phyloP scores from a whole-genome alignment of 2,113 vertebrate species.

The Camelus dromedarius region DNA sequence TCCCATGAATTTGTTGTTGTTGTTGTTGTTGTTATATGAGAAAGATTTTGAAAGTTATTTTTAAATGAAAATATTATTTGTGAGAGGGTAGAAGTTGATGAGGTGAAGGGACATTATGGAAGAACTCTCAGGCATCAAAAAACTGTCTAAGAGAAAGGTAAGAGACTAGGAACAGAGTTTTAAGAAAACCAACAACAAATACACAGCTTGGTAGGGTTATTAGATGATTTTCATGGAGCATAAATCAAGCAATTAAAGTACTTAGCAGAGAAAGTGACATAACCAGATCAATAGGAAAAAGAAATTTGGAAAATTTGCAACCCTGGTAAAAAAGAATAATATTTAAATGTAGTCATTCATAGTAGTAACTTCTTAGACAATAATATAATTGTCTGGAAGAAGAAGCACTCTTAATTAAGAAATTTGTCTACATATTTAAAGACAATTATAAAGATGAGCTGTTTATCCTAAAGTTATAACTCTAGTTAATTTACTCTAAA shows the following conservation, averaged over 20 bases:
- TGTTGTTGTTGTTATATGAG: background rate
- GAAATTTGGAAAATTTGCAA: constrained; percentile 12
- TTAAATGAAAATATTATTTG: constrained; percentile 10
- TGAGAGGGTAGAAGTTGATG: background rate
- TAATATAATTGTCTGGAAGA: background rate
- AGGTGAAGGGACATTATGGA: background rate
- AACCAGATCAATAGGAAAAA: constrained; percentile 29
- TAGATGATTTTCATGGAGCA: background rate
- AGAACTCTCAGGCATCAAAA: background rate
- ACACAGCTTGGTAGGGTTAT: background rate
- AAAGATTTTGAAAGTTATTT: background rate
- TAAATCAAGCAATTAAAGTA: background rate
- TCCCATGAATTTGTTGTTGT: background rate
- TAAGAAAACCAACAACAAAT: background rate
- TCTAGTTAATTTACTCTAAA: background rate
- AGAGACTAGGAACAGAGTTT: background rate
- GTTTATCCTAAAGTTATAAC: background rate
- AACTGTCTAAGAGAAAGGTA: background rate
- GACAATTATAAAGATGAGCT: background rate
- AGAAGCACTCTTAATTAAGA: background rate
- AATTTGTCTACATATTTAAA: background rate
- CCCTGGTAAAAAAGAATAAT: background rate
- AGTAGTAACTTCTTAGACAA: background rate
- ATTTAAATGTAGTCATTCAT: background rate
- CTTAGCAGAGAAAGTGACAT: background rate